phyloP scores from a whole-genome alignment of 2,113 vertebrate species.

The Neogale vison region DNA sequence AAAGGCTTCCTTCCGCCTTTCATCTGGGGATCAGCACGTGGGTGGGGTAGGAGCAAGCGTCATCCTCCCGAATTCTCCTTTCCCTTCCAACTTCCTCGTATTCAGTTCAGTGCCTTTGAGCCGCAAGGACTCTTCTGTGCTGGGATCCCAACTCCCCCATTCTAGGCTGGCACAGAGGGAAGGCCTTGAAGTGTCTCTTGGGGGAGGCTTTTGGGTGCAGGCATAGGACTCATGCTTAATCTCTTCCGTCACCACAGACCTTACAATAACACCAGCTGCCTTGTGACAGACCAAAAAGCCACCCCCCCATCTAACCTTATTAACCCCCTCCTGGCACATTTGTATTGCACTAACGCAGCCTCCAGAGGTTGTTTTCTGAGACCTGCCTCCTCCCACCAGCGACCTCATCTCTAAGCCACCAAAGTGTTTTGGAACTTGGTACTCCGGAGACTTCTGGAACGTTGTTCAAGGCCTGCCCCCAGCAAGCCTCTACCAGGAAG shows the following conservation, averaged over 20 bases:
- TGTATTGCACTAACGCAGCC: slow-evolving; percentile 74
- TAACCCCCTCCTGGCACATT: background rate
- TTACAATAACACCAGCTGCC: slow-evolving; percentile 68
- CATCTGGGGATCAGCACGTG: background rate
- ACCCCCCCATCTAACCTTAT: background rate
- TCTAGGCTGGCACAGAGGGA: background rate
- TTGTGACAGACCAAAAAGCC: slow-evolving; percentile 70
- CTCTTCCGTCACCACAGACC: slow-evolving; percentile 33
- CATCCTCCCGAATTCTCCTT: background rate
- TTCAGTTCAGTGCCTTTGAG: slow-evolving; percentile 75
- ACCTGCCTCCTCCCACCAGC: background rate
- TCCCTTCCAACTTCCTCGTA: background rate
- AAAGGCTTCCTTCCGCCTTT: slow-evolving; percentile 27
- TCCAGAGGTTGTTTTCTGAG: slow-evolving; percentile 40
- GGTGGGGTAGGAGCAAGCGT: background rate
- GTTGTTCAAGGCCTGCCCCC: background rate
- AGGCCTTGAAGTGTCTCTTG: background rate
- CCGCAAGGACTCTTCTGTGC: background rate
- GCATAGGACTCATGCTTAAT: background rate
- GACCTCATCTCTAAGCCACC: slow-evolving; percentile 42
- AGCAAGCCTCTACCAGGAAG: slow-evolving; percentile 54
- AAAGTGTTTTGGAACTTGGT: slow-evolving; percentile 51
- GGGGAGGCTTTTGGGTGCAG: background rate
- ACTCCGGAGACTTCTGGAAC: slow-evolving; percentile 38
- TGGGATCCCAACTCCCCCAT: background rate